A percentile compares a stretch with the other conserved stretches of the same genome.
These are phyloP conservation scores for Cherax destructor DNA, from an alignment of 1,140 invertebrate species.

Conservation along the genomic window DNA sequence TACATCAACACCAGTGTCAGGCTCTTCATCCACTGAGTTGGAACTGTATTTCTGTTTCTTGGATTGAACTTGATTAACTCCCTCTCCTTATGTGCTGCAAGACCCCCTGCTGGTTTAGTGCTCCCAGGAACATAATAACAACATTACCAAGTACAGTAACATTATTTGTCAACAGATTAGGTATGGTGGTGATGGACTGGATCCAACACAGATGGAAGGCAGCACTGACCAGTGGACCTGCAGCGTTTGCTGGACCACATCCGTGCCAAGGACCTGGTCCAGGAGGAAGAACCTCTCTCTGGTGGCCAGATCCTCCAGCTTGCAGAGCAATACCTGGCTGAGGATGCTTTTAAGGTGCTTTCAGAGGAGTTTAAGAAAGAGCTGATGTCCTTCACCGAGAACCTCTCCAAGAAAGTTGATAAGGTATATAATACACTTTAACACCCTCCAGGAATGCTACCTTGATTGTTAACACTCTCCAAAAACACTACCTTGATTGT, in stretches of 20 bases:
- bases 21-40: too few species aligned
- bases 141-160: too few species aligned
- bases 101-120: too few species aligned
- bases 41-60: too few species aligned
- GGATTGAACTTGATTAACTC: too few species aligned
- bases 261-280: constrained; percentile 82
- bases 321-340: constrained; percentile 76
- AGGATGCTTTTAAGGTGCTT: constrained; percentile 79
- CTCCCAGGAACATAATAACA: too few species aligned
- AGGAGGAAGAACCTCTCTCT: constrained; percentile 83
- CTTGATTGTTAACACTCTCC: too few species aligned
- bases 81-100: too few species aligned
- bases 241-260: constrained; percentile 87
- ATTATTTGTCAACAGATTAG: constrained; percentile 82
- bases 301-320: constrained; percentile 82
- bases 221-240: constrained; percentile 85
- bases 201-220: constrained; percentile 97
- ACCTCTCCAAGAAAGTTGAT: constrained; percentile 64
- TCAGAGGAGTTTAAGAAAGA: constrained; percentile 86
- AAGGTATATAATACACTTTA: constrained; percentile 40
- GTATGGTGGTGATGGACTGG: constrained; percentile 96
- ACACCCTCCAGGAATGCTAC: too few species aligned
- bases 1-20: too few species aligned
- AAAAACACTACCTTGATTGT: too few species aligned
- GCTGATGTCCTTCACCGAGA: constrained; percentile 78